Evolutionary conservation across 2,113 vertebrate species (phyloP), one percentile per base, ranked within the genome.

Genomic region (Rhegmatorhina hoffmannsi): DNA sequence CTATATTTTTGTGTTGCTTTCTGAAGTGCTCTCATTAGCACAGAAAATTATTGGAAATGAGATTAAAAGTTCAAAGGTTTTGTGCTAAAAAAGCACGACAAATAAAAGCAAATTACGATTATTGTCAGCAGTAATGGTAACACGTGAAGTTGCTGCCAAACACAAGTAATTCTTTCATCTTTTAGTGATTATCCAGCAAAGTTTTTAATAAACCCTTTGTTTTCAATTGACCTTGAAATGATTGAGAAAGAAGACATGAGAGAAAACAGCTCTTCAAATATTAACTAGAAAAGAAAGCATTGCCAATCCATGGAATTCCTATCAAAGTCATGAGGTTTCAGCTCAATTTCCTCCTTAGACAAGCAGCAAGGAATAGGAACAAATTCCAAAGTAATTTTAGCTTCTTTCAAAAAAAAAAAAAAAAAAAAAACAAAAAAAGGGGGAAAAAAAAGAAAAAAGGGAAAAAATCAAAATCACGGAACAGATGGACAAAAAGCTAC

Each of bases 401-500:
- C 74, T 91, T 84, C 62, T 74, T 80, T 81, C 18, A 23, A 33
- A 25, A 59, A 34, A 26, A 25, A 10, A 9, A 44, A 56, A 17
- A 40, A 87, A 26, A 29, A 33, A 25, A 59, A 40, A 87, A 26
- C 26, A 33, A 25, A 59, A 17, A 40, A 38, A 38, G 38, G 38
- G 38, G n/a, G n/a, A 33, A 25, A 59, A 34, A 26, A 25, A 9
- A 9, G 36, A 56, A 17, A 40, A 87, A 26, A 29, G 38, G 38
- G 67, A 44, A 40, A 38, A 53, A 17, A 5, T 14, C 21, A 24
- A 17, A 53, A 44, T 46, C 87, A 70, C 84, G 78, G 60, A 95
- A 93, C 90, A 94, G 84, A 94, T 94, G 90, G 87, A 77, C 76
- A 92, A 91, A 89, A 89, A 31, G 46, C 69, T 75, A 40, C 63